Conservation (phyloP, 2,113 vertebrate genomes). For the Trogon melanurus region DNA sequence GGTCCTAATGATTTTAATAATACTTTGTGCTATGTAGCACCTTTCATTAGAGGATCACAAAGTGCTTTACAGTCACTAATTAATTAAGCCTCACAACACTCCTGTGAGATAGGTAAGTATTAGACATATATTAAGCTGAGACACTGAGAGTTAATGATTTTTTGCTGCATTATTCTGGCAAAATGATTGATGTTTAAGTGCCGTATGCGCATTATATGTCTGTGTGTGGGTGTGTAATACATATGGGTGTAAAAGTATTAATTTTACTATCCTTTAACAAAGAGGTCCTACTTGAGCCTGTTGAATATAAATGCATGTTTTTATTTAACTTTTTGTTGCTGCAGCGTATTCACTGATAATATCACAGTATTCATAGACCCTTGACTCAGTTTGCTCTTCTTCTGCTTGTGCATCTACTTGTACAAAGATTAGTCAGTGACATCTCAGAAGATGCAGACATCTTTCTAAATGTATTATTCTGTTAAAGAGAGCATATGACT, state of each 20-base stretch:
- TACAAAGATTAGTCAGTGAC: neutral
- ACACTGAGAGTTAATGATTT: constrained; percentile 57
- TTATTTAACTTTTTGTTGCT: constrained; percentile 38
- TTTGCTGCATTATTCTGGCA: constrained; percentile 56
- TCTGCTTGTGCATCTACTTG: neutral
- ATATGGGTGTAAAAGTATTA: constrained; percentile 42
- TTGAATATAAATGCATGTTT: constrained; percentile 31
- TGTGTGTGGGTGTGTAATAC: constrained; percentile 45
- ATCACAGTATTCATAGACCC: neutral
- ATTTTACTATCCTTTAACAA: constrained; percentile 54
- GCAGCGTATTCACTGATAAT: neutral
- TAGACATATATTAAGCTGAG: constrained; percentile 57
- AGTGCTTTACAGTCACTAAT: constrained; percentile 69
- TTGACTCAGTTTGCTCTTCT: neutral
- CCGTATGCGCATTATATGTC: neutral
- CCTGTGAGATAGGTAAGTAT: constrained; percentile 67
- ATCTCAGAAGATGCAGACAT: constrained; percentile 14
- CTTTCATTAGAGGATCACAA: constrained; percentile 70
- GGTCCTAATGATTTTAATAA: constrained; percentile 70
- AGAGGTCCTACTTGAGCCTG: constrained; percentile 25
- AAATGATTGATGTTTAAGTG: constrained; percentile 49
- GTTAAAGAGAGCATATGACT: constrained; percentile 18
- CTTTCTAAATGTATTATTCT: constrained; percentile 8
- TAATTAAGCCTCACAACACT: constrained; percentile 69
- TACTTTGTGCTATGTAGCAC: constrained; percentile 62